Conservation (phyloP, 2,797 vertebrate species). For the Pantherophis alleghaniensis region DNA sequence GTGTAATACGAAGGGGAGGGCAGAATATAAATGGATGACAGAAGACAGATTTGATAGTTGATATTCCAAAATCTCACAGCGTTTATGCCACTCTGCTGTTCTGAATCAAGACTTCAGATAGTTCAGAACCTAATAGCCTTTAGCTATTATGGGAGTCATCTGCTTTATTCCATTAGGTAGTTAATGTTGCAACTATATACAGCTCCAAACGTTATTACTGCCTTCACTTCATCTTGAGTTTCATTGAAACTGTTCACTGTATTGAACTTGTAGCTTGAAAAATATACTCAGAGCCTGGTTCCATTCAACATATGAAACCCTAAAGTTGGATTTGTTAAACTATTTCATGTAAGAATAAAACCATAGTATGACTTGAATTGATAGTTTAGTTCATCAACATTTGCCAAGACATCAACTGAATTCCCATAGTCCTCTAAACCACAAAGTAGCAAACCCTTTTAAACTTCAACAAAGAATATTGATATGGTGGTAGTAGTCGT, state of each 20-base stretch:
- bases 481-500: not conserved
- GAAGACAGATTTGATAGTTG: not conserved
- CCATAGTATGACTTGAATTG: not conserved
- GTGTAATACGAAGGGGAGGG: not conserved
- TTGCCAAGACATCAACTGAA: not conserved
- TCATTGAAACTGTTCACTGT: slow-evolving; percentile 21
- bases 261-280: not conserved
- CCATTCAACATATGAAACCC: not conserved
- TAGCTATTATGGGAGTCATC: slow-evolving; percentile 39
- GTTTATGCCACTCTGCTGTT: not conserved
- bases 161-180: slow-evolving; percentile 50
- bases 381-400: not conserved
- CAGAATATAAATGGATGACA: not conserved
- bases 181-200: slow-evolving; percentile 33
- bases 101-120: slow-evolving; percentile 9
- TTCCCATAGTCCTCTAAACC: not conserved
- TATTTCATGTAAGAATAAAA: not conserved
- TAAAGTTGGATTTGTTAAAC: slow-evolving; percentile 1
- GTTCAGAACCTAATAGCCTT: slow-evolving; percentile 15
- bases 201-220: slow-evolving; percentile 29
- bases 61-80: slow-evolving; percentile 30
- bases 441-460: not conserved
- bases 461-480: not conserved
- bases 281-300: not conserved
- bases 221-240: slow-evolving; percentile 30